These are phyloP conservation scores for Blastobasis adustella DNA, from an alignment of 2,888 invertebrate species.

Conservation along the genomic window DNA sequence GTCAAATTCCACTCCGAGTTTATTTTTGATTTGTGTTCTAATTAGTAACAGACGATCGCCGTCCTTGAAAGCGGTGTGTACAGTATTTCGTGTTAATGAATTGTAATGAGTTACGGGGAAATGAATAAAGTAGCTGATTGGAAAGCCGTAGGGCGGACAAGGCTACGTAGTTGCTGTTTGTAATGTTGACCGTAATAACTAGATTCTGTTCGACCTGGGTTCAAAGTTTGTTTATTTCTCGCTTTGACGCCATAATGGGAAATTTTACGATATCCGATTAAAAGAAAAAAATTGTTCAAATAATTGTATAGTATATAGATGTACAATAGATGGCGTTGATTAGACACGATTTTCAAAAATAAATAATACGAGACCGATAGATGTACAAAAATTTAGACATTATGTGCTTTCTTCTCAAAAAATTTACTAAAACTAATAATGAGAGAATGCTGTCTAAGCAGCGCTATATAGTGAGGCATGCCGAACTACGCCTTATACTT, in stretches of 20 bases:
- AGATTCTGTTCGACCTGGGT: not conserved
- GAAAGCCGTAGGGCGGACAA: slow-evolving; percentile 33
- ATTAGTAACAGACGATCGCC: too few relatives aligned
- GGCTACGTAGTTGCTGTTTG: slow-evolving; percentile 19
- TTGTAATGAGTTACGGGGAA: slow-evolving; percentile 33
- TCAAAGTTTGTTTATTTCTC: not conserved
- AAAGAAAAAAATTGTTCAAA: slow-evolving; percentile 10
- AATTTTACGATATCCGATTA: not conserved
- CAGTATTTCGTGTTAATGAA: slow-evolving; percentile 24
- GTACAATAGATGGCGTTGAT: slow-evolving; percentile 24
- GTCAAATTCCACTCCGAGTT: too few relatives aligned
- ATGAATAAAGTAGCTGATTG: slow-evolving; percentile 37
- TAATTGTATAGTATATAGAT: too few relatives aligned
- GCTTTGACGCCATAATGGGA: not conserved
- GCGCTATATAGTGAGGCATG: too few relatives aligned
- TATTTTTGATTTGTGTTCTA: too few relatives aligned
- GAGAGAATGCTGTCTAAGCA: too few relatives aligned
- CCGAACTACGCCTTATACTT: too few relatives aligned
- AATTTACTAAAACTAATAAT: too few relatives aligned
- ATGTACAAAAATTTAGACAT: slow-evolving; percentile 29
- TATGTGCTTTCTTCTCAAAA: too few relatives aligned
- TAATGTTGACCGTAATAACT: slow-evolving; percentile 12
- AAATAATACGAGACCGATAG: slow-evolving; percentile 48
- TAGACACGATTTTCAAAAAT: slow-evolving; percentile 17
- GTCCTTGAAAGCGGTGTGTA: slow-evolving; percentile 14